Base-by-base conservation (phyloP, 2,797 vertebrate species). In the Amazona ochrocephala region DNA sequence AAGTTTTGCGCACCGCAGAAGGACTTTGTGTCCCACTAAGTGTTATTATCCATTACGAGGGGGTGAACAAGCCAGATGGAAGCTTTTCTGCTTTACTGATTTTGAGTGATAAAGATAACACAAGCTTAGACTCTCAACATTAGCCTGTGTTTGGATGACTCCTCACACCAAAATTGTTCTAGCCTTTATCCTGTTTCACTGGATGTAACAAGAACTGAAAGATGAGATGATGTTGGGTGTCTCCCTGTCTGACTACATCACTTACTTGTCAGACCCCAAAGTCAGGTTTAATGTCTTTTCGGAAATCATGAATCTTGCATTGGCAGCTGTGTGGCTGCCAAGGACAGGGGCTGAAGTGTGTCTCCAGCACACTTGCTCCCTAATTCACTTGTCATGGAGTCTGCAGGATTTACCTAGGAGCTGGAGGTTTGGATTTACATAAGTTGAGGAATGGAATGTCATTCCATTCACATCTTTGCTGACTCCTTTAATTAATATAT, bases 81-180 rank as follows among this genome's bases (percentile, higher is more conserved):
- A 91, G 51, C 23, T 85, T 72, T 87, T 75, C 66, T 65, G 15
- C 56, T 68, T 81, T 81, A 70, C 13, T 75, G 85, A 30, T 91
- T 95, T 73, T 56, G 60, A 73, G 24, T 3, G 9, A 62, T 56
- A 64, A 74, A 74, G 47, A 48, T 45, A 91, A 81, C 50, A 32
- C 24, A 76, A 62, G 34, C 10, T 30, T 54, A 62, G 44, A 45
- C 17, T 68, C 10, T 70, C 9, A 62, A 4, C 37, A 62, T 56
- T 34, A 81, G 19, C 51, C 15, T 56, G 30, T 48, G 47, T 79
- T 91, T 74, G 61, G 67, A 29, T 34, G 41, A n/a, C 41, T 58
- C 17, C 47, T 90, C 41, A 47, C 37, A 70, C 9, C 34, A 62
- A 65, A 94, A 72, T 37, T 3, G 18, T 84, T 90, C 58, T 62